A percentile compares a stretch with the other conserved stretches of the same genome.
Evolutionary conservation across 2,888 invertebrate genomes (phyloP).

Genomic region (Brachyopa scutellaris): DNA sequence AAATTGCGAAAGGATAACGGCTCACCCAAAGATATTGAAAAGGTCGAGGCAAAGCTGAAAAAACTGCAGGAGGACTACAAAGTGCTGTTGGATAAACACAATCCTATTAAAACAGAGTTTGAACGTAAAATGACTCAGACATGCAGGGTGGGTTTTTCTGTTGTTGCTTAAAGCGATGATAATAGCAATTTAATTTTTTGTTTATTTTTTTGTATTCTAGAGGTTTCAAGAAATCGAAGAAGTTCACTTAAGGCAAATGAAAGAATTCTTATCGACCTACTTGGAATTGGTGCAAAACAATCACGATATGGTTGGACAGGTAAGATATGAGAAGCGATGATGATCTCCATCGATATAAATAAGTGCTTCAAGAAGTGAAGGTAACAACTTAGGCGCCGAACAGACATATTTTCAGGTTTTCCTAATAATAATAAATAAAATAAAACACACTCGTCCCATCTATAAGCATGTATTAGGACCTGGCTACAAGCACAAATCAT

Average conservation of each 20-base stretch:
- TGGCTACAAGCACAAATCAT: too few species aligned
- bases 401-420: too few species aligned
- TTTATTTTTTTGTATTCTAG: conserved; percentile 78
- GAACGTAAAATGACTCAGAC: conserved; percentile 97
- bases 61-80: conserved; percentile 98
- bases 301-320: conserved; percentile 94
- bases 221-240: conserved; percentile 98
- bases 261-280: conserved; percentile 95
- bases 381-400: too few species aligned
- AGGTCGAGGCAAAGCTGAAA: conserved; percentile 94
- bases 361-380: too few species aligned
- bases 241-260: conserved; percentile 96
- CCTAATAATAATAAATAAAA: too few species aligned
- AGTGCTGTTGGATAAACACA: conserved; percentile 95
- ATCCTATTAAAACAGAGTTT: conserved; percentile 94
- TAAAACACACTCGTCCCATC: too few species aligned
- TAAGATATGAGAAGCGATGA: conserved; percentile 77
- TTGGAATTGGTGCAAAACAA: conserved; percentile 93
- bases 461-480: too few species aligned
- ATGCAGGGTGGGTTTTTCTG: conserved; percentile 86
- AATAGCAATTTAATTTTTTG: background rate
- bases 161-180: background rate
- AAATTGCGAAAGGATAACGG: conserved; percentile 93
- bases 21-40: conserved; percentile 95
- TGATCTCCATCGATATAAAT: too few species aligned